Evolutionary conservation across 2,113 vertebrate species (phyloP).

Genomic region (Balaenoptera acutorostrata): DNA sequence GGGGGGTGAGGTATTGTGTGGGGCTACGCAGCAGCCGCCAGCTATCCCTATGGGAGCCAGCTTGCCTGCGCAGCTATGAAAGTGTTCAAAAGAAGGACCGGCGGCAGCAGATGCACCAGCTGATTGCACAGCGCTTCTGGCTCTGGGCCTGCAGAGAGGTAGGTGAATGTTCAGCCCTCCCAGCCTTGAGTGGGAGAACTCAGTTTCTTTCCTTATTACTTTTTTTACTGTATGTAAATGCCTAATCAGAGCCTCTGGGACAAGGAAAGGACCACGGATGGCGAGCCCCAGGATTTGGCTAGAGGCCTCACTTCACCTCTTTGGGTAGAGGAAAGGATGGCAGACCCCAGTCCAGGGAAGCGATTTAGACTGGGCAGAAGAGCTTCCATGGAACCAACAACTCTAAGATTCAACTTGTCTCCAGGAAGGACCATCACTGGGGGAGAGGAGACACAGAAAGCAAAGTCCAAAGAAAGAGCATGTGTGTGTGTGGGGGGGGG

Average conservation of each 20-base stretch:
- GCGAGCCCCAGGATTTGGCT: background rate
- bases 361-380: background rate
- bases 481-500: fast-evolving
- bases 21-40: slow-evolving; percentile 83
- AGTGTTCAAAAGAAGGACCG: slow-evolving; percentile 86
- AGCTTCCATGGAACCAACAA: background rate
- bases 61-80: slow-evolving; percentile 85
- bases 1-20: slow-evolving; percentile 80
- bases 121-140: slow-evolving; percentile 85
- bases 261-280: background rate
- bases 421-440: background rate
- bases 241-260: background rate
- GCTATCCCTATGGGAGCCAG: slow-evolving; percentile 73
- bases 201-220: background rate
- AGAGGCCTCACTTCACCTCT: background rate
- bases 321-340: background rate
- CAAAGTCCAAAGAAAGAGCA: background rate
- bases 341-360: background rate
- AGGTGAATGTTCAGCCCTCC: slow-evolving; percentile 1
- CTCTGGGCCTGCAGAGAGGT: slow-evolving; percentile 85
- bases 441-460: background rate
- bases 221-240: background rate
- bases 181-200: background rate
- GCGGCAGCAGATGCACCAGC: slow-evolving; percentile 88
- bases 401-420: background rate